These are phyloP conservation scores for Spisula subtruncata DNA, from an alignment of 2,888 invertebrate genomes.

Conservation along the genomic window DNA sequence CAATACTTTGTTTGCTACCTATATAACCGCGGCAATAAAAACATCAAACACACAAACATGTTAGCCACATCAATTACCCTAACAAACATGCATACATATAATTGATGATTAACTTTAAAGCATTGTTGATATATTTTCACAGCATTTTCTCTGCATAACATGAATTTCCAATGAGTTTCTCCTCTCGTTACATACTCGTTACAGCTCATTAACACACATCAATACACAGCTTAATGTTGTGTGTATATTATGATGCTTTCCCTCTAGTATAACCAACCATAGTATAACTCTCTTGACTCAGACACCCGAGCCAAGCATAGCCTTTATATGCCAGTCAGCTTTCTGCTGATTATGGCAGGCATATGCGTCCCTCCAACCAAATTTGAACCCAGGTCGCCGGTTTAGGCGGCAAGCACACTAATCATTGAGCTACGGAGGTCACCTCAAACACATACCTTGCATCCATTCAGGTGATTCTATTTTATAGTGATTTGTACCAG, in stretches of 20 bases:
- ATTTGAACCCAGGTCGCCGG: too few relatives aligned
- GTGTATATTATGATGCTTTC: background rate
- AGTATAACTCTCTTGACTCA: background rate
- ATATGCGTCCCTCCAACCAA: too few relatives aligned
- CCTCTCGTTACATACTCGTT: background rate
- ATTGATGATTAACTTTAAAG: background rate
- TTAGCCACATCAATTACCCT: background rate
- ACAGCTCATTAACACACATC: background rate
- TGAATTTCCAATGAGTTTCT: background rate
- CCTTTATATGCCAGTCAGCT: too few relatives aligned
- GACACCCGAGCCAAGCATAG: background rate
- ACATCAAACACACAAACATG: background rate
- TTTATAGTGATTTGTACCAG: too few relatives aligned
- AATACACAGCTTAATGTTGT: constrained; percentile 1
- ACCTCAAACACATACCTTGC: too few relatives aligned
- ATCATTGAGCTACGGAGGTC: too few relatives aligned
- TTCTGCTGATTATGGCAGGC: too few relatives aligned
- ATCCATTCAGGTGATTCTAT: too few relatives aligned
- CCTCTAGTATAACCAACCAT: background rate
- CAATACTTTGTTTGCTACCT: background rate
- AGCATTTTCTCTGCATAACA: background rate
- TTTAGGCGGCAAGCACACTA: too few relatives aligned
- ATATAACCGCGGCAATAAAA: background rate
- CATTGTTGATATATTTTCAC: constrained; percentile 21
- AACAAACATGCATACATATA: background rate